A percentile compares a stretch with the other conserved stretches of the same genome.
Conservation (phyloP, 2,113 vertebrate genomes). For the Chascanopsetta lugubris region DNA sequence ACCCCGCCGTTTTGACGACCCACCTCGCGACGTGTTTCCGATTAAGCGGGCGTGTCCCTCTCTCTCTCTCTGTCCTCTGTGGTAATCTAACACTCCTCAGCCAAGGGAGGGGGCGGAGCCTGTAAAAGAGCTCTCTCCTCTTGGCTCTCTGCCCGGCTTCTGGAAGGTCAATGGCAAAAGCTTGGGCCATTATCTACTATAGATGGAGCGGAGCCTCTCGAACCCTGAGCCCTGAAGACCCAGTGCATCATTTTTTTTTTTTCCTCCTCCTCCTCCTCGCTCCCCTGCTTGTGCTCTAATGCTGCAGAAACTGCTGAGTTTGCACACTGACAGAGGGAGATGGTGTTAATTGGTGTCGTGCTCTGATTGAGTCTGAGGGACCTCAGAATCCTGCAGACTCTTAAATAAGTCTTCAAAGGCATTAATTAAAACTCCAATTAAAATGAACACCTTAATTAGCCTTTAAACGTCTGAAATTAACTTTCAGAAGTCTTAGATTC, state of each 20-base stretch:
- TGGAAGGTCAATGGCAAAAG: slow-evolving; percentile 67
- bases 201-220: slow-evolving; percentile 48
- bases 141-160: slow-evolving; percentile 63
- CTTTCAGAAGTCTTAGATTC: no score
- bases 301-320: slow-evolving; percentile 3
- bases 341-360: slow-evolving; percentile 6
- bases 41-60: slow-evolving; percentile 64
- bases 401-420: no score
- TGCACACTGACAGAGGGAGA: background rate
- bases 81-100: slow-evolving; percentile 52
- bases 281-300: slow-evolving; percentile 24
- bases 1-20: slow-evolving; percentile 1
- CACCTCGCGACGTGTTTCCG: slow-evolving; percentile 57
- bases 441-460: no score
- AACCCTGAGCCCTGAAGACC: slow-evolving; percentile 52
- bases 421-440: no score
- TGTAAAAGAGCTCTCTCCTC: slow-evolving; percentile 49
- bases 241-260: slow-evolving; percentile 63
- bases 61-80: slow-evolving; percentile 38
- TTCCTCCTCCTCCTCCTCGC: slow-evolving; percentile 6
- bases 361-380: background rate
- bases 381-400: no score
- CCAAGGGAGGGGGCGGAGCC: slow-evolving; percentile 59
- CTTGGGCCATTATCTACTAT: slow-evolving; percentile 58
- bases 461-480: no score